These are phyloP conservation scores for Bubo scandiacus DNA, from an alignment of 2,113 vertebrate genomes.

Conservation along the genomic window DNA sequence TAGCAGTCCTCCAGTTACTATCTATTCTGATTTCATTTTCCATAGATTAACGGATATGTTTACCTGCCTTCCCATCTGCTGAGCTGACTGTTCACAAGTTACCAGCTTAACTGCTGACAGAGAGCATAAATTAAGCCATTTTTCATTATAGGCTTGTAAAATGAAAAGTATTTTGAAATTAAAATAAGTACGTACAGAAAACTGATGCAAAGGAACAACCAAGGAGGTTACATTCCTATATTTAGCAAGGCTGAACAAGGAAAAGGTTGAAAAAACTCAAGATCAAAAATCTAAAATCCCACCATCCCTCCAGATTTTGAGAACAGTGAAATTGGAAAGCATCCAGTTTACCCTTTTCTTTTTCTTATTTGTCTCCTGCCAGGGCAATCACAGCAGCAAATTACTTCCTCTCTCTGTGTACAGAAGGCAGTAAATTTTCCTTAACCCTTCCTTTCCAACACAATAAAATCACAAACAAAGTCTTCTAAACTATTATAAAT, in stretches of 20 bases:
- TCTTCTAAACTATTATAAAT: neutral
- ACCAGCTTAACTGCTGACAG: slow-evolving; percentile 1
- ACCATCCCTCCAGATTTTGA: neutral
- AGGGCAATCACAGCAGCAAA: neutral
- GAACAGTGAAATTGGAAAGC: neutral
- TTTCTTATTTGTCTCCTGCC: neutral
- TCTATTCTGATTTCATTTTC: neutral
- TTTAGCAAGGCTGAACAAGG: neutral
- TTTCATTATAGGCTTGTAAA: neutral
- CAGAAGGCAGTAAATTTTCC: neutral
- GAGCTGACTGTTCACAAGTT: neutral
- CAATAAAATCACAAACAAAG: neutral
- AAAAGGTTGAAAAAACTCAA: neutral
- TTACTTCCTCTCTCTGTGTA: neutral
- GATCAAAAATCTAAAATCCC: neutral
- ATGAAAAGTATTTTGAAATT: neutral
- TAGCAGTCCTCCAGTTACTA: neutral
- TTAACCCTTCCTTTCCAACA: neutral
- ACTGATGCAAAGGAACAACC: neutral
- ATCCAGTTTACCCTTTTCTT: neutral
- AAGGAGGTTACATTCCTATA: neutral
- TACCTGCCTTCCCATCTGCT: slow-evolving; percentile 21
- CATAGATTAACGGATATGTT: neutral
- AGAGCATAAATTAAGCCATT: neutral
- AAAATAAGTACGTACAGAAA: neutral